Conservation (phyloP, 1,140 invertebrate species). For the Trichonephila clavipes region DNA sequence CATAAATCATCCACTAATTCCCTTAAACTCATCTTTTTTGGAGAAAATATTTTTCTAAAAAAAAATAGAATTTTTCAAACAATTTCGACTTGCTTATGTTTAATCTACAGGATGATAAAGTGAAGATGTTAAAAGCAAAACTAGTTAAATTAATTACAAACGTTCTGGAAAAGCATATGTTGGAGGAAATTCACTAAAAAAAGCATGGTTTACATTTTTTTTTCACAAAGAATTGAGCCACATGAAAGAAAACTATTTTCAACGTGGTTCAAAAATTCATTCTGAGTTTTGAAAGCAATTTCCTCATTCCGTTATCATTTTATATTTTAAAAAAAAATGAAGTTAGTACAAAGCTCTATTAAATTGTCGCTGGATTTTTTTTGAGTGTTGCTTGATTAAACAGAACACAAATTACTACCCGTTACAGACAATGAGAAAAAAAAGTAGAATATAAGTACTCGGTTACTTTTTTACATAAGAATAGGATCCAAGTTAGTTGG, state of each 20-base stretch:
- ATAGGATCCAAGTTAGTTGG: neutral
- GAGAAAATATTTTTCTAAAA: neutral
- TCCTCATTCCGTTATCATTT: neutral
- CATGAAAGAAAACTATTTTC: neutral
- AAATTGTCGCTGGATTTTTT: conserved; percentile 14
- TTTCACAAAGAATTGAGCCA: neutral
- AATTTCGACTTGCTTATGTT: neutral
- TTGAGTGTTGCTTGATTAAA: conserved; percentile 53
- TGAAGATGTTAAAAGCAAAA: neutral
- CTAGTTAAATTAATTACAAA: neutral
- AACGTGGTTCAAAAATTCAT: neutral
- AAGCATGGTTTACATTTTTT: neutral
- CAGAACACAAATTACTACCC: conserved; percentile 1
- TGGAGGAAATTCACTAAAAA: neutral
- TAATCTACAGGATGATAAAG: neutral
- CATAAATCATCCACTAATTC: conserved; percentile 1
- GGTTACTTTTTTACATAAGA: neutral
- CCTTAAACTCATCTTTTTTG: neutral
- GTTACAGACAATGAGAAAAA: neutral
- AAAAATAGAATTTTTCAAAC: neutral
- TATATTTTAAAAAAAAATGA: neutral
- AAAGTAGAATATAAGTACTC: neutral
- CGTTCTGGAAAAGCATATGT: neutral
- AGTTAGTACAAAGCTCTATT: conserved; percentile 24
- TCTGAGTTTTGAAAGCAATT: conserved; percentile 27